A percentile compares a stretch with the other conserved stretches of the same genome.
These are phyloP conservation scores for Ceratina calcarata DNA, from an alignment of 1,140 invertebrate species.

Conservation along the genomic window DNA sequence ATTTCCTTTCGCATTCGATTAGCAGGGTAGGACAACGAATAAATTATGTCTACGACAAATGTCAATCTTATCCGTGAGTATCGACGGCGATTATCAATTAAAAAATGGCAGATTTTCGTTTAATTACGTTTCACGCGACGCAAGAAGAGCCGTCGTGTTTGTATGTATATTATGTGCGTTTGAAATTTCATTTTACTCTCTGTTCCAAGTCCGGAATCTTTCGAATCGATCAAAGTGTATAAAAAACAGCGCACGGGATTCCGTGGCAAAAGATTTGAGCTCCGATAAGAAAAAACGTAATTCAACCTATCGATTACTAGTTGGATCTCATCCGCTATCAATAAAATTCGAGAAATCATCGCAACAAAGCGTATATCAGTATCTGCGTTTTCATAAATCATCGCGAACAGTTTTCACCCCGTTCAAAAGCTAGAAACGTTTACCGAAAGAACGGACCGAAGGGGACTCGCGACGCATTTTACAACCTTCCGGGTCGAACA, in stretches of 20 bases:
- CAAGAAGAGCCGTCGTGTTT: conserved; percentile 10
- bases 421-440: conserved; percentile 24
- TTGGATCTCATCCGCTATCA: conserved; percentile 7
- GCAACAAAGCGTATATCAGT: conserved; percentile 22
- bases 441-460: not conserved
- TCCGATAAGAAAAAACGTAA: not conserved
- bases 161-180: conserved; percentile 34
- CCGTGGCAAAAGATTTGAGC: not conserved
- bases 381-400: conserved; percentile 15
- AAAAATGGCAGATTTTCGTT: conserved; percentile 45
- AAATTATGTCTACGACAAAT: conserved; percentile 23
- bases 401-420: conserved; percentile 3
- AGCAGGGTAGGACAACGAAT: conserved; percentile 31
- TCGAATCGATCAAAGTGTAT: conserved; percentile 11
- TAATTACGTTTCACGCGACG: conserved; percentile 19
- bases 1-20: conserved; percentile 15
- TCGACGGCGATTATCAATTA: conserved; percentile 24
- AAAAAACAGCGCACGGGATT: not conserved
- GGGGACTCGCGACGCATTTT: not conserved
- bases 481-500: not conserved
- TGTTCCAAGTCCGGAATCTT: not conserved
- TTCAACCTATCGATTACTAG: not conserved
- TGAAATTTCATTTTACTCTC: not conserved
- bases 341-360: conserved; percentile 19
- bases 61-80: conserved; percentile 16